A percentile compares a stretch with the other conserved stretches of the same genome.
Evolutionary conservation across 1,140 invertebrate genomes (phyloP).

Genomic region (Papilio polyxenes): DNA sequence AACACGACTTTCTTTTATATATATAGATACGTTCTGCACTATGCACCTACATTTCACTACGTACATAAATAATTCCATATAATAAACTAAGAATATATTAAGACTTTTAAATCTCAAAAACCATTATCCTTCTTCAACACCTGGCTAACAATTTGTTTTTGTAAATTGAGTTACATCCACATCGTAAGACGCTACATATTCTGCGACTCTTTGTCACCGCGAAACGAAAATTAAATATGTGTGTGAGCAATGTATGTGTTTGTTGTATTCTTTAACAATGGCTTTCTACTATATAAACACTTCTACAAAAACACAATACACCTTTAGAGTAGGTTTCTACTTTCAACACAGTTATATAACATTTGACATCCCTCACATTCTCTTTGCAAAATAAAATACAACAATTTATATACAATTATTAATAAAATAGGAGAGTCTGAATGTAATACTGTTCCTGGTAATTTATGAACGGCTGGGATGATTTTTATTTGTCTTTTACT

Average conservation of each 20-base stretch:
- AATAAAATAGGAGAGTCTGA: too few relatives aligned
- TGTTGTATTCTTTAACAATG: background rate
- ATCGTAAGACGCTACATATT: background rate
- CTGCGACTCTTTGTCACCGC: background rate
- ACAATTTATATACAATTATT: too few relatives aligned
- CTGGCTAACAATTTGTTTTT: background rate
- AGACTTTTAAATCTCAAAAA: background rate
- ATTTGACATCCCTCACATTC: too few relatives aligned
- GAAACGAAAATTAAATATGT: background rate
- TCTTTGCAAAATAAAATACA: too few relatives aligned
- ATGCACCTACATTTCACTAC: background rate
- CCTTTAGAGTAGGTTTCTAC: too few relatives aligned
- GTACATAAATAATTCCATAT: background rate
- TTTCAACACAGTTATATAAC: too few relatives aligned
- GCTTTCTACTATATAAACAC: too few relatives aligned
- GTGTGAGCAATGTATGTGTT: background rate
- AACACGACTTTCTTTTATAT: too few relatives aligned
- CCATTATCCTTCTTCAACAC: background rate
- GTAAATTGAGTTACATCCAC: background rate
- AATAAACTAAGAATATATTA: background rate
- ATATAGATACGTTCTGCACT: background rate
- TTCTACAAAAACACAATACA: too few relatives aligned
- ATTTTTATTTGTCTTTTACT: too few relatives aligned
- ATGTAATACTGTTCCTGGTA: too few relatives aligned
- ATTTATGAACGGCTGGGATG: too few relatives aligned